Conservation (phyloP, 2,113 vertebrate genomes). For the Psephotus haematonotus region DNA sequence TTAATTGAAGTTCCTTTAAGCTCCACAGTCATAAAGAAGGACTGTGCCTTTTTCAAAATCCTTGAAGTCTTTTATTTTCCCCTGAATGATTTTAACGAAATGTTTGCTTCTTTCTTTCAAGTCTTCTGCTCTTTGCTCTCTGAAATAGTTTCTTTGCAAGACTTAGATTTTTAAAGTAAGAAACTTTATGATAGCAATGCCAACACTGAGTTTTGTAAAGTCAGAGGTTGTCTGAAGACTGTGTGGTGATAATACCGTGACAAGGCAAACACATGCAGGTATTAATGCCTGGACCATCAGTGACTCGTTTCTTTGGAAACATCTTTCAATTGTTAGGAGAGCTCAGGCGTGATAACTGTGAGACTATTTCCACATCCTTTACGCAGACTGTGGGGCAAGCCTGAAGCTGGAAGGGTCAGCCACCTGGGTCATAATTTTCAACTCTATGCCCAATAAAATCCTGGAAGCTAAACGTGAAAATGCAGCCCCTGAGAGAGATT, state of each 20-base stretch:
- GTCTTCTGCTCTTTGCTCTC: slow-evolving; percentile 7
- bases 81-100: slow-evolving; percentile 19
- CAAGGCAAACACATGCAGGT: neutral
- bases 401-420: neutral
- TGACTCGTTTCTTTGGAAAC: neutral
- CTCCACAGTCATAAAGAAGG: neutral
- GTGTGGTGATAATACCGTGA: neutral
- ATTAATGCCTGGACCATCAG: neutral
- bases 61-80: slow-evolving; percentile 2
- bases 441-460: neutral
- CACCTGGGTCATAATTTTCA: neutral
- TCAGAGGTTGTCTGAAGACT: neutral
- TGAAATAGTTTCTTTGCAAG: neutral
- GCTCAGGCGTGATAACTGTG: neutral
- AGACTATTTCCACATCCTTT: neutral
- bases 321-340: neutral
- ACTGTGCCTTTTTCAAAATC: neutral
- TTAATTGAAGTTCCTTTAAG: neutral
- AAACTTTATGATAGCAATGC: neutral
- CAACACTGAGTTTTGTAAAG: neutral
- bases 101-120: slow-evolving; percentile 44
- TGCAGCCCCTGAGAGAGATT: neutral
- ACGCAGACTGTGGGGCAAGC: neutral
- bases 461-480: neutral
- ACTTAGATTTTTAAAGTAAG: slow-evolving; percentile 1